Evolutionary conservation across 2,888 invertebrate species (phyloP).

Genomic region (Hanleya hanleyi): DNA sequence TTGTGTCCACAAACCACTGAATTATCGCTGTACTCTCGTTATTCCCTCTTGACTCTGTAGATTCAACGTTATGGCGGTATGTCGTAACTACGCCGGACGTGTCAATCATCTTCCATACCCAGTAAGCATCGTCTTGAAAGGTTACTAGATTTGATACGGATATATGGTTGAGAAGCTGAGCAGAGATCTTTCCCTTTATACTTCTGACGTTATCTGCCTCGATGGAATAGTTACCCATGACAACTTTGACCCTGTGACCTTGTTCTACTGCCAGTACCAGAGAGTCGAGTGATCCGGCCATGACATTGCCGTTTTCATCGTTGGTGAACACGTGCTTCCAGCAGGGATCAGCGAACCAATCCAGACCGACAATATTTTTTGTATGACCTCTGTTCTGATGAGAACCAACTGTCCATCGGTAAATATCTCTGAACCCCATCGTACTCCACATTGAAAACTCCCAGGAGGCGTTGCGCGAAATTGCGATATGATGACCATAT

Average conservation of each 20-base stretch:
- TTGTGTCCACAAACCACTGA: no score
- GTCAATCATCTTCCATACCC: no score
- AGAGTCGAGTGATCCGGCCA: conserved; percentile 26
- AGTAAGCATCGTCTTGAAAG: no score
- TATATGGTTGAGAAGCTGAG: no score
- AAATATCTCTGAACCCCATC: conserved; percentile 39
- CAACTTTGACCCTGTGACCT: conserved; percentile 34
- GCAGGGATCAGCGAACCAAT: conserved; percentile 42
- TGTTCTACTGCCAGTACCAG: conserved; percentile 32
- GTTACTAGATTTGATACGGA: no score
- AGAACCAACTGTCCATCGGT: conserved; percentile 43
- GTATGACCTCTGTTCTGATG: conserved; percentile 43
- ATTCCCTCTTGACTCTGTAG: no score
- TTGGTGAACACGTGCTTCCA: conserved; percentile 36
- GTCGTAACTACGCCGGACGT: no score
- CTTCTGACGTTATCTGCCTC: conserved; percentile 31
- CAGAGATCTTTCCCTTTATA: conserved; percentile 30
- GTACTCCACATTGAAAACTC: conserved; percentile 44
- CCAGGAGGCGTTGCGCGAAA: no score
- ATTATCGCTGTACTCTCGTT: no score
- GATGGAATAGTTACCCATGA: conserved; percentile 29
- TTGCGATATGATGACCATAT: no score
- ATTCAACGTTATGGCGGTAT: no score
- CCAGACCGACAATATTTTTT: conserved; percentile 37
- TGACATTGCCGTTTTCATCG: conserved; percentile 25